Base-by-base conservation (phyloP, 2,797 vertebrate genomes). In the Distichodus sexfasciatus region DNA sequence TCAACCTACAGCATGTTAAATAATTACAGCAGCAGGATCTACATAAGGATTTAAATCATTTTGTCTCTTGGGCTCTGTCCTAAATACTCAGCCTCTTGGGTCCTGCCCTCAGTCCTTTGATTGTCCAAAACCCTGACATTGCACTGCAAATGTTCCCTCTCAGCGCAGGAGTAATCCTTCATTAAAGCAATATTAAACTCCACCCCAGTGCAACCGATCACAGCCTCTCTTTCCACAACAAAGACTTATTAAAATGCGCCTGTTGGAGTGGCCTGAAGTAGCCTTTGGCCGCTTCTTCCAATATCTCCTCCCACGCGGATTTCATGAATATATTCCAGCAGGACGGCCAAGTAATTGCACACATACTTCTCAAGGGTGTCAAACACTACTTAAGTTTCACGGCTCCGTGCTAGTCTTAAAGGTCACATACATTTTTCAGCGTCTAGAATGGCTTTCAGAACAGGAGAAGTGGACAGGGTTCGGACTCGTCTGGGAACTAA, bases 301-400 rank as follows among this genome's bases (percentile, higher is more conserved):
- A 62, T 35, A 26, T 3, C 28, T 24, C 8, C 14, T 36, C 14
- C 50, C 26, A 19, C 19, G 19, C 9, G 23, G 21, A 62, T 31
- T 62, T 62, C 58, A 70, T 62, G 58, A 70, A 70, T 53, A 70
- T 46, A 62, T 70, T 43, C 24, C 24, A 60, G 10, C n/a, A 35
- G 57, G 38, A 38, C 38, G n/a, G 2, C 23, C 15, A 8, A 60
- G 38, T 60, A 60, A 60, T 60, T 43, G n/a, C 14, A 1, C 38
- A 41, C 57, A 43, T 60, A 29, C 57, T 60, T 60, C 57, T 43
- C 12, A 14, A 59, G 55, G 55, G 55, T 41, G 55, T 59, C 55
- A 28, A 7, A 15, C 58, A 62, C 29, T 54, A 54, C 33, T 62
- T 35, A 3, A 24, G 2, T 40, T 12, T 35, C 3, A 5, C 10